Evolutionary conservation across 2,797 vertebrate genomes (phyloP).

Genomic region (Crossoptilon crossoptilon): DNA sequence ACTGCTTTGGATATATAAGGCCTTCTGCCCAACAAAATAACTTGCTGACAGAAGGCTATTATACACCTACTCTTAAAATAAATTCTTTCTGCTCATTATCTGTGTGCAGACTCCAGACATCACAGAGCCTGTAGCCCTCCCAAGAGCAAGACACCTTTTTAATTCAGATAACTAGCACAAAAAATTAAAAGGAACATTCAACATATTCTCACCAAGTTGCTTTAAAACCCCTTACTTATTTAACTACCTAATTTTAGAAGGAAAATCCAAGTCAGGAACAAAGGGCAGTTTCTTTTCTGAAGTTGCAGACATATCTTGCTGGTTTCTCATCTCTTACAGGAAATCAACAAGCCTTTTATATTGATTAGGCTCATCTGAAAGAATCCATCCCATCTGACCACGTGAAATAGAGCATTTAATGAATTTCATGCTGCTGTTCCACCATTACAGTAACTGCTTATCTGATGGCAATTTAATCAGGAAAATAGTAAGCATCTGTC

Average conservation of each 20-base stretch:
- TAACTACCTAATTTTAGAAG: not conserved
- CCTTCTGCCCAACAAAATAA: not conserved
- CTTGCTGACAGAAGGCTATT: not conserved
- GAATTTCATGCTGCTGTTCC: not conserved
- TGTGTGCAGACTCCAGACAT: not conserved
- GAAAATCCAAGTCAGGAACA: not conserved
- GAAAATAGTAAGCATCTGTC: not conserved
- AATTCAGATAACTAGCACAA: not conserved
- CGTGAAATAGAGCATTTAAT: not conserved
- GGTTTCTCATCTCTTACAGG: not conserved
- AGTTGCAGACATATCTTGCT: not conserved
- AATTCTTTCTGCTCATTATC: not conserved
- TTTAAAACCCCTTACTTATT: not conserved
- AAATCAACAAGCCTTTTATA: not conserved
- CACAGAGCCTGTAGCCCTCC: not conserved
- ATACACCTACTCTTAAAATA: not conserved
- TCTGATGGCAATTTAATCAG: not conserved
- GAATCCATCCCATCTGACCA: not conserved
- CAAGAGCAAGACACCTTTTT: not conserved
- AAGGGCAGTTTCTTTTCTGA: fast-evolving
- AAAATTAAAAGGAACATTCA: not conserved
- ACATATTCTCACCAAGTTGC: not conserved
- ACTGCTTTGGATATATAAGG: not conserved
- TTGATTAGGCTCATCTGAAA: not conserved
- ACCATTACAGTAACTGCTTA: not conserved